Evolutionary conservation across 2,113 vertebrate genomes (phyloP).

Genomic region (Callaeas wilsoni): DNA sequence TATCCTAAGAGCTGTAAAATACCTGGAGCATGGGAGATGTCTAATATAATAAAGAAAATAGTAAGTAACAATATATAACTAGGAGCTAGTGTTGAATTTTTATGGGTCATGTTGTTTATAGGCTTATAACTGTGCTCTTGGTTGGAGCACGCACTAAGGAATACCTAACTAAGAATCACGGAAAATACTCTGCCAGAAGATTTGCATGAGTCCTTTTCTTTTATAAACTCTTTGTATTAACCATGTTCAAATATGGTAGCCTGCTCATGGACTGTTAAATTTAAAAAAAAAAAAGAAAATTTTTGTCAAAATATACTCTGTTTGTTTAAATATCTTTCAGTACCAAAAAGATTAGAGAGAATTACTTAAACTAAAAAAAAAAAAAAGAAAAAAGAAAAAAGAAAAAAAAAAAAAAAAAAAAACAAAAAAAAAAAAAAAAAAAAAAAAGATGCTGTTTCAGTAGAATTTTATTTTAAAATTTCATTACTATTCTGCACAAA

Average conservation of each 20-base stretch:
- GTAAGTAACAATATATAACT: conserved; percentile 32
- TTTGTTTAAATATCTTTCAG: background rate
- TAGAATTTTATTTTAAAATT: too few species aligned
- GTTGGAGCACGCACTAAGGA: background rate
- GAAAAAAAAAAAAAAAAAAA: background rate
- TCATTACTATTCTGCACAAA: background rate
- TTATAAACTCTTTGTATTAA: background rate
- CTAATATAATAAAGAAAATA: conserved; percentile 51
- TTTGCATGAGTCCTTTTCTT: background rate
- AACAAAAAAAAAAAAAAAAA: too few species aligned
- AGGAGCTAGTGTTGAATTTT: conserved; percentile 10
- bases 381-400: background rate
- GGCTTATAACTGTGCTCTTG: background rate
- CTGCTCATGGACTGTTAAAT: background rate
- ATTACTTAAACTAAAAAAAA: background rate
- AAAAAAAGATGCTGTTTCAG: too few species aligned
- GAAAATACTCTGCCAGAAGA: background rate
- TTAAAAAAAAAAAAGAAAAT: fast-evolving
- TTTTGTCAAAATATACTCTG: background rate
- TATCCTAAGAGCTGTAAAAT: conserved; percentile 41
- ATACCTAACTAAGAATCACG: background rate
- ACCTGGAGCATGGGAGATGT: conserved; percentile 23
- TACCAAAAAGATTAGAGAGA: background rate
- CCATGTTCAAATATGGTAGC: background rate
- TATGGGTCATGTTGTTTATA: conserved; percentile 15